Conservation (phyloP, 2,797 vertebrate genomes). For the Scyliorhinus canicula region DNA sequence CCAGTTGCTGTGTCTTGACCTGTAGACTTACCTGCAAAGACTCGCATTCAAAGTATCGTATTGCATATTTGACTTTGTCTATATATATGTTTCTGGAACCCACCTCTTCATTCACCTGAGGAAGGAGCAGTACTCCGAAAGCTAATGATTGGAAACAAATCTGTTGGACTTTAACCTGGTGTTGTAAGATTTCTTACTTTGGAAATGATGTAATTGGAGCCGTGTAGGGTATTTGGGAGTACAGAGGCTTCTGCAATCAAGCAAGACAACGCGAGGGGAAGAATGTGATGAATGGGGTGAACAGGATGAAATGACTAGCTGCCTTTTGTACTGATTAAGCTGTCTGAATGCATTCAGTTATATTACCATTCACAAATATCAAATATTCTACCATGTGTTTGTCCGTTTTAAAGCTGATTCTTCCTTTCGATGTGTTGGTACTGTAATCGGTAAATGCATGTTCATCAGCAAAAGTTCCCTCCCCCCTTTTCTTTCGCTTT, state of each 20-base stretch:
- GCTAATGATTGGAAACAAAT: no score
- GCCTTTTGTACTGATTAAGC: not conserved
- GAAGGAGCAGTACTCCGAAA: no score
- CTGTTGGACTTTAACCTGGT: no score
- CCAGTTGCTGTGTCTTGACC: no score
- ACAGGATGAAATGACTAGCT: not conserved
- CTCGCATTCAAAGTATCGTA: no score
- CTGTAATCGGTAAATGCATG: not conserved
- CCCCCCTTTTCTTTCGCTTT: not conserved
- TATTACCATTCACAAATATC: not conserved
- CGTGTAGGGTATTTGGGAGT: no score
- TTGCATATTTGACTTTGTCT: no score
- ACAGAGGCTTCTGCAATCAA: not conserved
- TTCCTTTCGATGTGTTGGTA: not conserved
- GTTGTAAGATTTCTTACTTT: no score
- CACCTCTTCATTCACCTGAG: no score
- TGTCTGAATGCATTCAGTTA: not conserved
- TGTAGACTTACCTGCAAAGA: no score
- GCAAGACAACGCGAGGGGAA: not conserved
- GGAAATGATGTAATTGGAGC: not conserved
- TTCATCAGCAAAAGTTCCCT: not conserved
- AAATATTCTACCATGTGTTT: not conserved
- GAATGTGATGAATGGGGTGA: not conserved
- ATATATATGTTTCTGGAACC: no score
- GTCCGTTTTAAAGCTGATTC: not conserved